Base-by-base conservation (phyloP, 2,113 vertebrate genomes). In the Motacilla alba region DNA sequence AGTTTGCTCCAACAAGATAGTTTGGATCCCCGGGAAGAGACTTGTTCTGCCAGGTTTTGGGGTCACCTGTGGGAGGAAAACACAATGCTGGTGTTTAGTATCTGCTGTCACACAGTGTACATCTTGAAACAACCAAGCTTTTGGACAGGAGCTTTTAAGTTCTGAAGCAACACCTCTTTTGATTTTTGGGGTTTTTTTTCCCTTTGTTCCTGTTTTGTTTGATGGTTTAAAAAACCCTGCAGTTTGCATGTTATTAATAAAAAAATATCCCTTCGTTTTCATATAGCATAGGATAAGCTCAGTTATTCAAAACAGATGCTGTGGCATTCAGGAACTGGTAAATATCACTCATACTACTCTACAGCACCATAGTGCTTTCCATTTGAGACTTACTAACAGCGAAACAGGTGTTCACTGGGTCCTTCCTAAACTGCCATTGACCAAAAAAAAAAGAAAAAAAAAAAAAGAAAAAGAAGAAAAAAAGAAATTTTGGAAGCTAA, bases 1-100 rank as follows among this genome's bases (percentile, higher is more conserved):
- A 99, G 98, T 99, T 99, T 97, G 99, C 99, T 96, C 99, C 99
- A 97, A 99, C 99, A 97, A 99, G 99, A 98, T 99, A 99, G 98
- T 99, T 99, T 81, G 99, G 99, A 97, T 99, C 99, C 96, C 99
- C 99, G 2, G 99, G 99, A 98, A 99, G 99, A 97, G 99, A 99
- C 98, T 99, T 99, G 98, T 99, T 99, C 98, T 99, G 99, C 99
- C 99, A 99, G 95, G 99, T 99, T 98, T 99, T 99, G 95, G 99
- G 99, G 96, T 99, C 99, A 99, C 99, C 99, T 99, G 98, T 74
- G 95, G 95, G 94, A 98, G 89, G 97, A 97, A 98, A 97, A 97
- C 89, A 97, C 95, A 96, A 95, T 52, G 89, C 94, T 96, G 68
- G 87, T 49, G 68, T 98, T 96, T 98, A 94, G 97, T 97, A 97